Conservation (phyloP, 2,797 vertebrate genomes). For the Betta splendens region DNA sequence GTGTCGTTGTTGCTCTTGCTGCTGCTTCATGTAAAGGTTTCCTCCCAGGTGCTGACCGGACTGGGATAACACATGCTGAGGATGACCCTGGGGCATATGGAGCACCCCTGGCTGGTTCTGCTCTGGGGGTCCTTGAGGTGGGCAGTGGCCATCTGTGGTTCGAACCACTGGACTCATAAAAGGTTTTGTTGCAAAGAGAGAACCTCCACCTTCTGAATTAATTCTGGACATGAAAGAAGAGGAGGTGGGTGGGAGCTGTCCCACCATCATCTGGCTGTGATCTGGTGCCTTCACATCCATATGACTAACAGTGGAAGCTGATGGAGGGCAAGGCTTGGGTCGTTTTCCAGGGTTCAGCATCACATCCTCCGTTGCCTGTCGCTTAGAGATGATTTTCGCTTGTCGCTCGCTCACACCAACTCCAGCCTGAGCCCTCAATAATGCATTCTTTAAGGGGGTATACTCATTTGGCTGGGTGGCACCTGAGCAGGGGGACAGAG, state of each 20-base stretch:
- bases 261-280: slow-evolving; percentile 87
- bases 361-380: slow-evolving; percentile 89
- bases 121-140: slow-evolving; percentile 85
- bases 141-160: slow-evolving; percentile 87
- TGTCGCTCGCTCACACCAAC: slow-evolving; percentile 82
- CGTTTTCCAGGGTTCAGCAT: slow-evolving; percentile 89
- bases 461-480: slow-evolving; percentile 86
- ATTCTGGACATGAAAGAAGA: slow-evolving; percentile 83
- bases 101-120: slow-evolving; percentile 85
- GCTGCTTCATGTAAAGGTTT: slow-evolving; percentile 90
- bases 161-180: slow-evolving; percentile 86
- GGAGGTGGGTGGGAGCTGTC: slow-evolving; percentile 86
- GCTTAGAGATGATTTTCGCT: slow-evolving; percentile 92
- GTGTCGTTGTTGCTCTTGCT: slow-evolving; percentile 89
- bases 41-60: slow-evolving; percentile 86
- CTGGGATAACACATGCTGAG: slow-evolving; percentile 85
- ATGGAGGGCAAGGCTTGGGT: slow-evolving; percentile 87
- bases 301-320: slow-evolving; percentile 72
- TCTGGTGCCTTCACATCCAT: slow-evolving; percentile 89
- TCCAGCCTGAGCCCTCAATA: slow-evolving; percentile 83
- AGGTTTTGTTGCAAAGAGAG: slow-evolving; percentile 88
- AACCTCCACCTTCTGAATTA: slow-evolving; percentile 82
- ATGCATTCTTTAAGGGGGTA: slow-evolving; percentile 85
- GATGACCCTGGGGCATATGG: slow-evolving; percentile 85
- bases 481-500: slow-evolving; percentile 83